phyloP scores from a whole-genome alignment of 2,888 invertebrate species.

The Thalpophila matura region DNA sequence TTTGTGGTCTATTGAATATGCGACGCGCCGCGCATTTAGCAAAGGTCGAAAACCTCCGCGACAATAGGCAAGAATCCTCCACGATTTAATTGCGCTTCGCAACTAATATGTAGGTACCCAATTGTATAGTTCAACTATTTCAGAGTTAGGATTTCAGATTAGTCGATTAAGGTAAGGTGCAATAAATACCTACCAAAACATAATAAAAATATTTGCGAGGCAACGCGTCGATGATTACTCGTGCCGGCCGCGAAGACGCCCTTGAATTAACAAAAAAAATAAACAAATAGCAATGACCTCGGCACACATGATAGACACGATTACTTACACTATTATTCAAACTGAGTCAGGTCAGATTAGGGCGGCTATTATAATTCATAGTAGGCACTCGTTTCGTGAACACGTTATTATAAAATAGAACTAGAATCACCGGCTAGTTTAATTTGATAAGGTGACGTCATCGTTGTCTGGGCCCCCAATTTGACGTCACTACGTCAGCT shows the following conservation, averaged over 20 bases:
- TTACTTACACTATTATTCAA: conserved; percentile 78
- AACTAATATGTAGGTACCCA: conserved; percentile 35
- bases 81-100: conserved; percentile 73
- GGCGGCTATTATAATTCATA: conserved; percentile 84
- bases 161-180: conserved; percentile 17
- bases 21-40: conserved; percentile 72
- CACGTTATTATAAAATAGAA: conserved; percentile 80
- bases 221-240: conserved; percentile 56
- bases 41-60: conserved; percentile 81
- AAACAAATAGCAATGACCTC: conserved; percentile 89
- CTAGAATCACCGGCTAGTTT: conserved; percentile 85
- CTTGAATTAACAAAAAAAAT: conserved; percentile 86
- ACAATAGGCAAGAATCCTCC: conserved; percentile 79
- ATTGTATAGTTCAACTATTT: conserved; percentile 14
- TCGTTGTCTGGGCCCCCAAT: conserved; percentile 84
- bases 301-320: conserved; percentile 84
- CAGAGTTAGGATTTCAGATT: conserved; percentile 29
- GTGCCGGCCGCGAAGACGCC: conserved; percentile 71
- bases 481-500: conserved; percentile 88
- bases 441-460: conserved; percentile 86
- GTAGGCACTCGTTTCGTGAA: conserved; percentile 83
- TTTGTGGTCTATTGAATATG: conserved; percentile 77
- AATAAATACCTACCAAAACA: conserved; percentile 39
- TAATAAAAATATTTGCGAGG: conserved; percentile 57
- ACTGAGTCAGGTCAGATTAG: conserved; percentile 85